Percentiles rank a stretch among this genome's conserved stretches.
Evolutionary conservation across 1,140 invertebrate species (phyloP).

Genomic region (Acromyrmex echinatior): DNA sequence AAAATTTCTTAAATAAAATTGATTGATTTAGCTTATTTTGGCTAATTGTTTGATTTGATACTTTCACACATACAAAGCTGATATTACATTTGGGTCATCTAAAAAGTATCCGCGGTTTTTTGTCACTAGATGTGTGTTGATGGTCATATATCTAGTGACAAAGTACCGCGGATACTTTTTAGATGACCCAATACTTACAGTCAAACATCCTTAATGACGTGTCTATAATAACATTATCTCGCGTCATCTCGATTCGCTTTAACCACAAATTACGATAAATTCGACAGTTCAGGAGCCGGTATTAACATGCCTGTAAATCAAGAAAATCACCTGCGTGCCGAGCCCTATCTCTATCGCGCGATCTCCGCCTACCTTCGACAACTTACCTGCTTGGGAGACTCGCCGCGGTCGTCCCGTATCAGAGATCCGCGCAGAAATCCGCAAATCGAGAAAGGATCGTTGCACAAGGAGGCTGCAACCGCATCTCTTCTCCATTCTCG

Average conservation of each 20-base stretch:
- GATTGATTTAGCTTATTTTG: too few species aligned
- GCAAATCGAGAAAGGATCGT: slow-evolving; percentile 72
- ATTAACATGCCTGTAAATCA: slow-evolving; percentile 2
- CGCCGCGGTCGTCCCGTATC: slow-evolving; percentile 58
- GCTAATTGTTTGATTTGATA: too few species aligned
- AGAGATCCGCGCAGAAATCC: slow-evolving; percentile 73
- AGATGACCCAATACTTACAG: too few species aligned
- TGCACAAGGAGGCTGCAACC: slow-evolving; percentile 69
- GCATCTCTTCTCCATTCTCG: slow-evolving; percentile 30
- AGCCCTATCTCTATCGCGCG: slow-evolving; percentile 3
- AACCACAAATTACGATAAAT: slow-evolving; percentile 1
- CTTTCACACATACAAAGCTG: too few species aligned
- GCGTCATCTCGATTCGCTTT: background rate
- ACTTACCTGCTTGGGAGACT: slow-evolving; percentile 33
- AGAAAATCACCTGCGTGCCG: slow-evolving; percentile 9
- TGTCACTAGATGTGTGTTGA: too few species aligned
- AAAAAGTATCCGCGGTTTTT: too few species aligned
- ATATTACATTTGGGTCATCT: too few species aligned
- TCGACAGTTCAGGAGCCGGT: background rate
- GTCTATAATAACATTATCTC: slow-evolving; percentile 4
- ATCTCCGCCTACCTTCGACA: slow-evolving; percentile 3
- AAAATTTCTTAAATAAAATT: too few species aligned
- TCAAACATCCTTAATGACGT: background rate
- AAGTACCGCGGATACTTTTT: too few species aligned
- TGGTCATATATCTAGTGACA: too few species aligned